Percentiles rank a stretch among this genome's conserved stretches.
These are phyloP conservation scores for Macroglossus sobrinus DNA, from an alignment of 2,113 vertebrate species.

Conservation along the genomic window DNA sequence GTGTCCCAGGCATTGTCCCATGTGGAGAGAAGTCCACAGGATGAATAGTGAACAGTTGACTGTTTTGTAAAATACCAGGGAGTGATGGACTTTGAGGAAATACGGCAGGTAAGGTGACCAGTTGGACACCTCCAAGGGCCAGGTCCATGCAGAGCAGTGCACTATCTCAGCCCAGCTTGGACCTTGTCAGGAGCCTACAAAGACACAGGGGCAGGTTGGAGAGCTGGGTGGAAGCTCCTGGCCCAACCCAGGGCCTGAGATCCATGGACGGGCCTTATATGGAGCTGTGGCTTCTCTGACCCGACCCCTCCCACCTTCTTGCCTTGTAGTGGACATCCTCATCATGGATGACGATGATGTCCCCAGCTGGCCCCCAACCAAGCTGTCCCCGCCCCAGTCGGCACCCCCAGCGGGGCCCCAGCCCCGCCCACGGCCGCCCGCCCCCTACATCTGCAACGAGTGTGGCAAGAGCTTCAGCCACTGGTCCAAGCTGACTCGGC, in stretches of 20 bases:
- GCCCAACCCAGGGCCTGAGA: no score
- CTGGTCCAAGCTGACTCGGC: constrained; percentile 83
- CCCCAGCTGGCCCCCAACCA: constrained; percentile 63
- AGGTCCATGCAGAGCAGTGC: background rate
- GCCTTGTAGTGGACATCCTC: constrained; percentile 66
- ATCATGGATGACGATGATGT: constrained; percentile 72
- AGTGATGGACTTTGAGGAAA: background rate
- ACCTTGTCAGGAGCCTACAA: background rate
- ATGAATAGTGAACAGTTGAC: background rate
- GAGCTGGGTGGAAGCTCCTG: background rate
- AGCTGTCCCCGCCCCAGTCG: constrained; percentile 44
- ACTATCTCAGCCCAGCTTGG: background rate
- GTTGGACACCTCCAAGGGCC: background rate
- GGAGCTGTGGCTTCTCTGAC: background rate
- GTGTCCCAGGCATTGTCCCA: background rate
- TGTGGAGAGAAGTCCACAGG: background rate
- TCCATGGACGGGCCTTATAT: no score
- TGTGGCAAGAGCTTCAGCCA: constrained; percentile 85
- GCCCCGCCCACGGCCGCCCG: background rate
- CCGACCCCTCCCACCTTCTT: background rate
- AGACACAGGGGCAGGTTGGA: background rate
- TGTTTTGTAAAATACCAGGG: background rate
- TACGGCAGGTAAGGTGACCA: accelerated
- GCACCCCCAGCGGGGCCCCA: constrained; percentile 55
- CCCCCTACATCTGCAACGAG: constrained; percentile 82